Evolutionary conservation across 2,888 invertebrate species (phyloP), one percentile per base, ranked within the genome.

Genomic region (Nymphalis polychloros): DNA sequence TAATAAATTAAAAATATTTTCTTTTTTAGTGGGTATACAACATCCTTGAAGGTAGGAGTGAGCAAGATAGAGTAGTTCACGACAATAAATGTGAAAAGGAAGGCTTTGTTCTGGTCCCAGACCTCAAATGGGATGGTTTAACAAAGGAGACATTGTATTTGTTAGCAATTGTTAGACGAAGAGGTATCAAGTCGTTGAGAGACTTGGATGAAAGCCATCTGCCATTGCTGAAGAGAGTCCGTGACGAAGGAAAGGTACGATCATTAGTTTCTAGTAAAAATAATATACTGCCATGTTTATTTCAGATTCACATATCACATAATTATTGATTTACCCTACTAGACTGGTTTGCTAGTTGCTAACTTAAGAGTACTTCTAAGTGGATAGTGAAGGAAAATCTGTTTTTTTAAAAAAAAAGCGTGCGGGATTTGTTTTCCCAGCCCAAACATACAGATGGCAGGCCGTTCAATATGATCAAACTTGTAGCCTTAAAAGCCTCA

Each of bases 61-160:
- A 99, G 92, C 92, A 93, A 2, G 98, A 99, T 31, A 94, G 97
- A 73, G 95, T 99, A 60, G 93, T 98, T 8, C 96, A 95, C 83
- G 78, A 93, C 7, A 93, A 94, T 76, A 84, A 84, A 77, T 95
- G 97, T 82, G 94, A 96, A 1, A 94, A 94, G 57, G 95, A 89
- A 72, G 98, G 99, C 0, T 99, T 99, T 84, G 92, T 99, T 17
- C 87, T 99, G 17, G 81, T 98, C 0, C 98, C 98, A 0, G 99
- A 99, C 88, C 92, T 99, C 67, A 99, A 99, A 87, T 99, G 99
- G 99, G 97, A 98, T 88, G 97, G 97, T 17, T 86, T 94, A 57
- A 88, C 86, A 19, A 90, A 95, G 20, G 96, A 97, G 79, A 96
- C 96, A 0, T 87, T 99, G 17, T 98, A 99, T 84, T 87, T 97